Conservation (phyloP, 2,888 invertebrate species). For the Leptinotarsa tumamoca region DNA sequence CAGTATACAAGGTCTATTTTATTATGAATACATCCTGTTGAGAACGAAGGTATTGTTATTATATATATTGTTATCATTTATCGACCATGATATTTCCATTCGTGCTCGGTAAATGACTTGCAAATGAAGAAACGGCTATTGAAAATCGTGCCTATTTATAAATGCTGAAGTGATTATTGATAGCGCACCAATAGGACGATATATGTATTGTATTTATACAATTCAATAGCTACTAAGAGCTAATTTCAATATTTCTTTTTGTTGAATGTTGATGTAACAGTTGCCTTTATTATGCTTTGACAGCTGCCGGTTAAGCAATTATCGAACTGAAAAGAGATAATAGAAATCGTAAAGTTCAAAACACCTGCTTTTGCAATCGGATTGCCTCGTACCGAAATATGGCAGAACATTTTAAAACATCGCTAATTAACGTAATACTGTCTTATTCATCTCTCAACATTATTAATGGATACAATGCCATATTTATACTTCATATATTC, state of each 20-base stretch:
- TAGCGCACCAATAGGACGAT: no score
- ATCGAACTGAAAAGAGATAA: background rate
- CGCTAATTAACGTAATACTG: background rate
- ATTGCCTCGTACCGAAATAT: background rate
- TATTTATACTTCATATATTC: background rate
- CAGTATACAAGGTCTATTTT: no score
- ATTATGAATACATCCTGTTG: no score
- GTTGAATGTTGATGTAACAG: background rate
- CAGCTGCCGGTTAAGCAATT: background rate
- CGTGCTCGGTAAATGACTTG: no score
- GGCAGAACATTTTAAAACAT: background rate
- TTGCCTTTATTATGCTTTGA: background rate
- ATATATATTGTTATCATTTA: no score
- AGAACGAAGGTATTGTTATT: no score
- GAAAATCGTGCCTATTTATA: no score
- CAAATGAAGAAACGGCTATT: no score
- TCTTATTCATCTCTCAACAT: background rate
- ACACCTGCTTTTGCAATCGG: constrained; percentile 2
- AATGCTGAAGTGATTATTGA: no score
- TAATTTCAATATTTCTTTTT: background rate
- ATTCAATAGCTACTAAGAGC: background rate
- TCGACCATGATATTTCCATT: no score
- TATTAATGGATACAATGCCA: background rate
- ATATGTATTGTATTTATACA: no score
- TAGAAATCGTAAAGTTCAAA: background rate